phyloP scores from a whole-genome alignment of 2,113 vertebrate species.

The Brachyhypopomus occidentalis region DNA sequence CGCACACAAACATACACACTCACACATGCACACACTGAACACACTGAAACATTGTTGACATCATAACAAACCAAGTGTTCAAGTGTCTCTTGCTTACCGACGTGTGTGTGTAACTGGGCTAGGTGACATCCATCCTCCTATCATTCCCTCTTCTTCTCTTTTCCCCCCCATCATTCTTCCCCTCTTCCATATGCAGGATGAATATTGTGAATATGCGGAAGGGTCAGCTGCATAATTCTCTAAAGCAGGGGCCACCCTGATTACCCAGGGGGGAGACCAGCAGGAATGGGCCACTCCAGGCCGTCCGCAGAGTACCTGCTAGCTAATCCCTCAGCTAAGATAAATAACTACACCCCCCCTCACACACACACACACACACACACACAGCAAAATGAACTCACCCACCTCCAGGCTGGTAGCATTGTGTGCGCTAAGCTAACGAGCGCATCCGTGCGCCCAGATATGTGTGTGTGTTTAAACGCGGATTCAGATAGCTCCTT shows the following conservation, averaged over 20 bases:
- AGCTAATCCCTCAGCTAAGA: slow-evolving; percentile 51
- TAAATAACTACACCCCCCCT: slow-evolving; percentile 40
- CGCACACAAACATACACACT: slow-evolving; percentile 58
- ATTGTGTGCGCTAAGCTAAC: slow-evolving; percentile 43
- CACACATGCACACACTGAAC: slow-evolving; percentile 16
- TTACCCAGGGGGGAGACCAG: slow-evolving; percentile 68
- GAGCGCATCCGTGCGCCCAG: slow-evolving; percentile 2
- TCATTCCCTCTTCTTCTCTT: slow-evolving; percentile 42
- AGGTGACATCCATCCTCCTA: slow-evolving; percentile 63
- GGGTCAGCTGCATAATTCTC: slow-evolving; percentile 73
- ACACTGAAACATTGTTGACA: slow-evolving; percentile 38
- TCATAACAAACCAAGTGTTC: slow-evolving; percentile 33
- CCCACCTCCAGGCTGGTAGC: slow-evolving; percentile 32
- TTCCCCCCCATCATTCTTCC: slow-evolving; percentile 52
- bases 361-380: too few relatives aligned
- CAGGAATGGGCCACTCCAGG: slow-evolving; percentile 72
- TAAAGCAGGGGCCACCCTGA: slow-evolving; percentile 65
- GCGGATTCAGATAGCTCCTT: background rate
- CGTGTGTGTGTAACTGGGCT: slow-evolving; percentile 63
- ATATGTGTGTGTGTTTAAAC: too few relatives aligned
- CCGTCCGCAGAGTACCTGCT: slow-evolving; percentile 49
- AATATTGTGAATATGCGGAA: slow-evolving; percentile 75
- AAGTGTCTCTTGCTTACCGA: background rate
- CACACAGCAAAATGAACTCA: slow-evolving; percentile 39
- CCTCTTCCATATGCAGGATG: slow-evolving; percentile 66